Evolutionary conservation across 1,140 invertebrate genomes (phyloP), one percentile per base, ranked within the genome.

Genomic region (Bombus consobrinus): DNA sequence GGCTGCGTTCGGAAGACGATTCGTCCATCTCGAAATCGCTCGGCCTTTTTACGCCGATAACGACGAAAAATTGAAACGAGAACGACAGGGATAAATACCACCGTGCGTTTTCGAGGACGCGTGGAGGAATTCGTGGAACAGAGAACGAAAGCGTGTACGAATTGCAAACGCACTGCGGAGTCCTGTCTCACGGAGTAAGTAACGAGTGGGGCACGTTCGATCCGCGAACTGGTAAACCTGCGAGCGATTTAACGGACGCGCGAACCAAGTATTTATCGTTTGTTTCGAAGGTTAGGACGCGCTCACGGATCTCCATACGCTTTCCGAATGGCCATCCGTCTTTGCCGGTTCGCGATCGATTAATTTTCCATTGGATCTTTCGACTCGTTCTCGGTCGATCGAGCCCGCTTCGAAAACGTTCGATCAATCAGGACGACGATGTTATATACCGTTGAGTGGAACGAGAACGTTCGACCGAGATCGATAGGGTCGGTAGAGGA

Each of bases 91-190:
- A 18, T 5, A 47, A 47, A 6, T 2, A 53, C 1, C 5, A 53
- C 1, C 5, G 47, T 18, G 47, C 15, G 15, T 47, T 47, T 18
- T 18, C 15, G 5, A 47, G 18, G 47, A 47, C 5, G 47, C 47
- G 15, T 0, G 5, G 1, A 18, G 5, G 15, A 18, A 15, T 47
- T 43, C 0, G 43, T 0, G 13, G 13, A 43, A 43, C 0, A 15
- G 43, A 15, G 43, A 15, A 47, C 0, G 47, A 47, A 18, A 18
- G 6, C 15, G 47, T 6, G 47, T 6, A 18, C 47, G 47, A 18
- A 47, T 18, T 6, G 15, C 0, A 47, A 47, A 47, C 6, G 13
- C 43, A 5, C 13, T 5, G 13, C 13, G 3, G 4, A 15, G 4
- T 47, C 3, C 43, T 15, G 1, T 47, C 43, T 47, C 43, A 15